Conservation (phyloP, 2,113 vertebrate species). For the Scophthalmus maximus region DNA sequence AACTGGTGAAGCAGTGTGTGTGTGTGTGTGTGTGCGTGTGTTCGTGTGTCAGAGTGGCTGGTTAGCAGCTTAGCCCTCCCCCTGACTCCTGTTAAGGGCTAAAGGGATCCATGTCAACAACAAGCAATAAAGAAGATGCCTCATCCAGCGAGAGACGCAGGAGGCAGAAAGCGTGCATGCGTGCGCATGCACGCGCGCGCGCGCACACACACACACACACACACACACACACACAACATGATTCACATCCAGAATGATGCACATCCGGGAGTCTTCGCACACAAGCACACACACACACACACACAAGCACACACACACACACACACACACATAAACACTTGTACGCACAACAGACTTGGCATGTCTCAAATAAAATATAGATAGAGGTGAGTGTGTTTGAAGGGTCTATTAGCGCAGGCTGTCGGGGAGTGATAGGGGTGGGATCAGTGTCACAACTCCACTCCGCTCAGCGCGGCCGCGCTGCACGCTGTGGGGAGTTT, state of each 20-base stretch:
- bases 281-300: constrained; percentile 14
- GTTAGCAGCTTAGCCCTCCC: constrained; percentile 77
- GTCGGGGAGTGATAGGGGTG: constrained; percentile 70
- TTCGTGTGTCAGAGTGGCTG: constrained; percentile 56
- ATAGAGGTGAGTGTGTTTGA: constrained; percentile 80
- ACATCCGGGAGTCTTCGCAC: no score
- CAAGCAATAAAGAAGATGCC: constrained; percentile 78
- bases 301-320: constrained; percentile 34
- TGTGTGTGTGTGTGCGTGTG: constrained; percentile 35
- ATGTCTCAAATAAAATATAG: constrained; percentile 82
- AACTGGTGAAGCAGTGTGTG: constrained; percentile 53
- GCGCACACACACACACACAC: neutral
- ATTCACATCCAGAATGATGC: no score
- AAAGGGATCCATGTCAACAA: constrained; percentile 84
- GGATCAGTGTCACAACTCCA: constrained; percentile 78
- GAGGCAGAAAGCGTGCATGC: constrained; percentile 26
- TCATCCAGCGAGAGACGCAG: constrained; percentile 60
- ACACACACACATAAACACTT: constrained; percentile 52
- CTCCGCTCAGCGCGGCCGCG: constrained; percentile 38
- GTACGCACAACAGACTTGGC: constrained; percentile 66
- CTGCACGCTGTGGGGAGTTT: constrained; percentile 65
- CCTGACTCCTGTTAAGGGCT: constrained; percentile 79
- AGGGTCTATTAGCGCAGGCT: constrained; percentile 82
- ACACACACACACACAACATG: constrained; percentile 5
- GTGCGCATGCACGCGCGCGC: neutral